Evolutionary conservation across 2,797 vertebrate genomes (phyloP).

Genomic region (Eulemur rubriventer): DNA sequence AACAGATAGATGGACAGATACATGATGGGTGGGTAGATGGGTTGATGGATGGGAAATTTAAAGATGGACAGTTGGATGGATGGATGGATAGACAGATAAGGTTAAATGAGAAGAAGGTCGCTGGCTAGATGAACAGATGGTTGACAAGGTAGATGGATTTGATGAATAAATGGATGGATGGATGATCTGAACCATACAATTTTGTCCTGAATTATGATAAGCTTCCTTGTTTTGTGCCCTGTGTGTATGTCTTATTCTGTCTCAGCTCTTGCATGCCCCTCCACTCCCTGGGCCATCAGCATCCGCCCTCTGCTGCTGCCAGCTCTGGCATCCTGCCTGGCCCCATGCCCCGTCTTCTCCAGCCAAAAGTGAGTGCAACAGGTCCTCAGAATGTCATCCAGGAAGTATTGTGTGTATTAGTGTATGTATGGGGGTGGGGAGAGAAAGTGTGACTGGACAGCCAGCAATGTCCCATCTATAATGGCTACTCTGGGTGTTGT

Average conservation of each 20-base stretch:
- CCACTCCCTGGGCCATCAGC: neutral
- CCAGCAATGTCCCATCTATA: neutral
- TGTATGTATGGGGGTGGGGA: neutral
- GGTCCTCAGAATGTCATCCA: slow-evolving; percentile 18
- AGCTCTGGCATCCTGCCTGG: slow-evolving; percentile 64
- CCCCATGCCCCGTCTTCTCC: neutral
- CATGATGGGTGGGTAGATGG: neutral
- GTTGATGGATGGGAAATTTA: neutral
- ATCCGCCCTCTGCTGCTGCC: slow-evolving; percentile 17
- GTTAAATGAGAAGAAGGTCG: neutral
- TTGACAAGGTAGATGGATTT: neutral
- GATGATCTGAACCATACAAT: neutral
- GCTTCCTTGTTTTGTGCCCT: neutral
- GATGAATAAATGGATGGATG: neutral
- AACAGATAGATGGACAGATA: neutral
- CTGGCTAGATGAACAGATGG: neutral
- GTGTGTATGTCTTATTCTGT: neutral
- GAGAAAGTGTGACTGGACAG: neutral
- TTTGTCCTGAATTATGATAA: neutral
- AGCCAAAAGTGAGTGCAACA: slow-evolving; percentile 54
- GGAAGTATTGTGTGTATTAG: neutral
- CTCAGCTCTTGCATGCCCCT: neutral
- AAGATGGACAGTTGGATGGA: neutral
- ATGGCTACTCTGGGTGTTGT: neutral
- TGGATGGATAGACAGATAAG: neutral